Evolutionary conservation across 2,113 vertebrate genomes (phyloP).

Genomic region (Macrotis lagotis): DNA sequence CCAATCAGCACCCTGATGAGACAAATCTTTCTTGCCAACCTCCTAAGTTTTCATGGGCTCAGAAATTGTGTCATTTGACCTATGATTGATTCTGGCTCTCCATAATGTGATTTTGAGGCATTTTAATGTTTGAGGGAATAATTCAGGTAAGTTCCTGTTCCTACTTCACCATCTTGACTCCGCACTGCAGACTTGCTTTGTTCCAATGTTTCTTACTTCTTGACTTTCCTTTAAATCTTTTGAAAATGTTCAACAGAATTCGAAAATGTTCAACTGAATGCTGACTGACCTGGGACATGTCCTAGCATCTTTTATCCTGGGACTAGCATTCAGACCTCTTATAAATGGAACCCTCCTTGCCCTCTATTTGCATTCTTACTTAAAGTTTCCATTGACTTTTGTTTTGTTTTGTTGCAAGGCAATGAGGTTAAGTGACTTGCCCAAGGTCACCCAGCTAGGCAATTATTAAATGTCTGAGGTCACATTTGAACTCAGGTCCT

Average conservation of each 20-base stretch:
- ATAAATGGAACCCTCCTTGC: slow-evolving; percentile 40
- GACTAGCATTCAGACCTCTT: neutral
- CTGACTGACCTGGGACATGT: neutral
- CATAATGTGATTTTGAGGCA: neutral
- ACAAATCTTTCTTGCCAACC: neutral
- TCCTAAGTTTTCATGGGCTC: neutral
- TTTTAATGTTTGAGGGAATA: neutral
- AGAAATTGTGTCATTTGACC: neutral
- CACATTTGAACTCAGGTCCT: too few relatives aligned
- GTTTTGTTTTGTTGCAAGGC: too few relatives aligned
- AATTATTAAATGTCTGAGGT: too few relatives aligned
- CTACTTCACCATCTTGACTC: neutral
- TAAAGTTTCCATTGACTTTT: slow-evolving; percentile 43
- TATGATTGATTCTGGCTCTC: neutral
- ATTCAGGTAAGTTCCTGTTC: neutral
- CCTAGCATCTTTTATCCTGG: neutral
- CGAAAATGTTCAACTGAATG: neutral
- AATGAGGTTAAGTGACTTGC: too few relatives aligned
- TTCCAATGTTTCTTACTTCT: neutral
- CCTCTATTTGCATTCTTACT: neutral
- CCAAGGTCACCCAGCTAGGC: too few relatives aligned
- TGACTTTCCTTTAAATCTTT: neutral
- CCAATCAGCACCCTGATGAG: neutral
- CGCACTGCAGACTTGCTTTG: neutral
- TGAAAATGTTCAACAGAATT: neutral